A percentile compares a stretch with the other conserved stretches of the same genome.
Conservation (phyloP, 2,113 vertebrate genomes). For the Cnemophilus loriae region DNA sequence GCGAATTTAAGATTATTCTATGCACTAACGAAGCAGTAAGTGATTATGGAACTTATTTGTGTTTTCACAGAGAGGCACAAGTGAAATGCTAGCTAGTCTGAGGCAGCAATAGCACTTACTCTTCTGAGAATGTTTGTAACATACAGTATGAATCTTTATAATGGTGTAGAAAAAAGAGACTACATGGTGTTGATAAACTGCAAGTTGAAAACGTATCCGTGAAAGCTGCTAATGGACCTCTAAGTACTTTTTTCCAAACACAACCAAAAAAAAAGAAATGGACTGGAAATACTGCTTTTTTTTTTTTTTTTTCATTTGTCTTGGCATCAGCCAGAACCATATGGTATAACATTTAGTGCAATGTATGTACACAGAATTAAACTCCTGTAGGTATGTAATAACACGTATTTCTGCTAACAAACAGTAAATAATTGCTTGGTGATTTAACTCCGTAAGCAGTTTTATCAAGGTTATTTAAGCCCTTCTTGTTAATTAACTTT, state of each 20-base stretch:
- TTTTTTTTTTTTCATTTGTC: not conserved
- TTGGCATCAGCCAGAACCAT: not conserved
- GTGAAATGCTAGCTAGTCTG: not conserved
- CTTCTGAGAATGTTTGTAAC: not conserved
- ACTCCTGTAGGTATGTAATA: not conserved
- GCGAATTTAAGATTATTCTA: not conserved
- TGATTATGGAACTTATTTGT: not conserved
- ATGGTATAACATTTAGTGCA: not conserved
- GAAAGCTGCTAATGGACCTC: not conserved
- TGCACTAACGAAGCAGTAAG: not conserved
- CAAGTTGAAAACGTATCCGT: accelerated
- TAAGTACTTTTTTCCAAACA: not conserved
- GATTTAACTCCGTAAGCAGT: not conserved
- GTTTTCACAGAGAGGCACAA: not conserved
- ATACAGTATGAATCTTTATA: not conserved
- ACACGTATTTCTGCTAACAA: not conserved
- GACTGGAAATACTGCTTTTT: not conserved
- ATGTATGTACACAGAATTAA: not conserved
- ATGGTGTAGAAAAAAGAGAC: not conserved
- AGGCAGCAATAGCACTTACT: not conserved
- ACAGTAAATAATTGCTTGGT: not conserved
- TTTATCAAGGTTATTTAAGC: not conserved
- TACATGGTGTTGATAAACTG: accelerated
- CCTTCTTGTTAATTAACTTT: not conserved
- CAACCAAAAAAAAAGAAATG: accelerated